Evolutionary conservation across 37 sponge, comb jelly and placozoan genomes (phyloP).

Genomic region (Bolinopsis microptera): DNA sequence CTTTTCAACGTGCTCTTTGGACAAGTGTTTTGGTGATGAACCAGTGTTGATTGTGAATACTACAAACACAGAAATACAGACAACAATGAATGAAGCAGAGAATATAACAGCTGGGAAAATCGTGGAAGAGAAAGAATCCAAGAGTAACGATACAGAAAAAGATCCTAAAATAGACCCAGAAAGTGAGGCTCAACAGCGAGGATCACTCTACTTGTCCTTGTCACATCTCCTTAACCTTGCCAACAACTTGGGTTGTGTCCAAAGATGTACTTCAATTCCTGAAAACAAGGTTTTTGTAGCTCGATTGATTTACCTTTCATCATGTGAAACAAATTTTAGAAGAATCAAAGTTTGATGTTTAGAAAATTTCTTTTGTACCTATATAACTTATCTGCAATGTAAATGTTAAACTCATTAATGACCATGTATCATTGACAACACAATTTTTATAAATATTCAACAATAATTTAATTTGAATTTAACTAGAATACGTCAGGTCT

Average conservation of each 20-base stretch:
- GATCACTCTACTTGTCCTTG: not conserved
- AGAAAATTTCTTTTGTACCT: too few relatives aligned
- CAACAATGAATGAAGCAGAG: not conserved
- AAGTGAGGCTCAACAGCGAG: too few relatives aligned
- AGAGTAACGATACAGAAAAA: not conserved
- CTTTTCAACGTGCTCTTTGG: slow-evolving; percentile 1
- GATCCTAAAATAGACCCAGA: not conserved
- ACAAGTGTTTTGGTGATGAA: not conserved
- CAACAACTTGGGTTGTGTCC: slow-evolving; percentile 27
- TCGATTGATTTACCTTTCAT: too few relatives aligned
- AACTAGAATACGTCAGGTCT: too few relatives aligned
- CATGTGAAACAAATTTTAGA: too few relatives aligned
- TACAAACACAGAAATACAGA: not conserved
- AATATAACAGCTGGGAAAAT: not conserved
- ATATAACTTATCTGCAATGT: too few relatives aligned
- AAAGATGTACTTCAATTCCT: not conserved
- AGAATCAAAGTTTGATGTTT: too few relatives aligned
- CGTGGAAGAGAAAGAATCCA: not conserved
- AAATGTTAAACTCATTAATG: too few relatives aligned
- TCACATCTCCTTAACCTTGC: slow-evolving; percentile 1
- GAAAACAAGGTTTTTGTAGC: slow-evolving; percentile 40
- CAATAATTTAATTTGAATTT: too few relatives aligned
- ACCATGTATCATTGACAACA: too few relatives aligned
- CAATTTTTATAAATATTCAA: too few relatives aligned
- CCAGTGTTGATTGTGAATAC: not conserved